Evolutionary conservation across 2,113 vertebrate species (phyloP).

Genomic region (Mustelus asterias): DNA sequence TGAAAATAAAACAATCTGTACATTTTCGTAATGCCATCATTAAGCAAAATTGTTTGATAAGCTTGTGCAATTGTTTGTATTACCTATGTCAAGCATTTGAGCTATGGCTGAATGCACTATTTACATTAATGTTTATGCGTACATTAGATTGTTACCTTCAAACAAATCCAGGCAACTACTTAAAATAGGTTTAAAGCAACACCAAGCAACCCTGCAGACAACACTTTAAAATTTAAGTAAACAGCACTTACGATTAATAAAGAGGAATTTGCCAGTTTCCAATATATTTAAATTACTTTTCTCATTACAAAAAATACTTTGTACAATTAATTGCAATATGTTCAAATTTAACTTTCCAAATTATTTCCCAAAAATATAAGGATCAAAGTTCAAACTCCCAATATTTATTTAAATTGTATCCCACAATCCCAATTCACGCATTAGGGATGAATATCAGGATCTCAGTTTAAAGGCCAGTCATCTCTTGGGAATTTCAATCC

Average conservation of each 20-base stretch:
- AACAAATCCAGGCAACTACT: neutral
- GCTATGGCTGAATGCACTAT: neutral
- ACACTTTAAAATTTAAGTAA: neutral
- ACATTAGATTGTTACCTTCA: neutral
- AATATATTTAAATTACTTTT: neutral
- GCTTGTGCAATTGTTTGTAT: neutral
- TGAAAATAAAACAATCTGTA: conserved; percentile 10
- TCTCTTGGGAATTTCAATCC: neutral
- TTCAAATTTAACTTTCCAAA: neutral
- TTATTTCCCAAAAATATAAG: neutral
- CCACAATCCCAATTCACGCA: neutral
- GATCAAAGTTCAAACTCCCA: neutral
- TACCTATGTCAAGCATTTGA: neutral
- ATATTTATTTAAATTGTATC: neutral
- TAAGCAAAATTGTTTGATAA: neutral
- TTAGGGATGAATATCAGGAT: neutral
- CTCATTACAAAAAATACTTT: neutral
- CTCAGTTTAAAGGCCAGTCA: neutral
- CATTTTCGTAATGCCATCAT: neutral
- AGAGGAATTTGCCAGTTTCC: neutral
- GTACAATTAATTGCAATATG: neutral
- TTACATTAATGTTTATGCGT: neutral
- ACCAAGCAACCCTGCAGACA: neutral
- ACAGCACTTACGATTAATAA: neutral
- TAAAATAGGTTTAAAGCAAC: neutral